A percentile compares a stretch with the other conserved stretches of the same genome.
phyloP scores from a whole-genome alignment of 2,113 vertebrate genomes.

The Cygnus atratus region DNA sequence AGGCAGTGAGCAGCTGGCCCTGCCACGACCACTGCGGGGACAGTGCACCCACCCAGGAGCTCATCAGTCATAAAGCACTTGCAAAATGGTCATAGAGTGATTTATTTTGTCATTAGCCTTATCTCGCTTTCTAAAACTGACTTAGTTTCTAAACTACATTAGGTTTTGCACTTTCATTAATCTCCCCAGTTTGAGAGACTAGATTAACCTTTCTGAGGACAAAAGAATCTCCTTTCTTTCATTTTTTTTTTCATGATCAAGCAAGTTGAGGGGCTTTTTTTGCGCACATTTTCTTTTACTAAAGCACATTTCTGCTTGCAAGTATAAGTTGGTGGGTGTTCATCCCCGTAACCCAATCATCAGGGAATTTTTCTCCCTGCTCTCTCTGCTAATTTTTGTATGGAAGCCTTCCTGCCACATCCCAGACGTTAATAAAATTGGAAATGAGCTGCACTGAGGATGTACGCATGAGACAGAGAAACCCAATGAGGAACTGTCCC shows the following conservation, averaged over 20 bases:
- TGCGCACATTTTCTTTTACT: background rate
- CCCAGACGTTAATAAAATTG: constrained; percentile 24
- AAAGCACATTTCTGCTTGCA: background rate
- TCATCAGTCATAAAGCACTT: background rate
- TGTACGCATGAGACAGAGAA: background rate
- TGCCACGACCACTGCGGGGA: background rate
- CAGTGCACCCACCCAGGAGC: background rate
- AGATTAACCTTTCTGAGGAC: constrained; percentile 7
- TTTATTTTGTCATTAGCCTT: constrained; percentile 56
- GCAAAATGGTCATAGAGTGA: constrained; percentile 16
- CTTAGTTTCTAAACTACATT: constrained; percentile 35
- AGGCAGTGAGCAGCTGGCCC: no score
- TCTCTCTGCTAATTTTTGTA: background rate
- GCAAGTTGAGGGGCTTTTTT: background rate
- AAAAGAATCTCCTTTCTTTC: background rate
- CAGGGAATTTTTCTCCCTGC: background rate
- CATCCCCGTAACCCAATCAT: background rate
- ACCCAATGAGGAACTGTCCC: background rate
- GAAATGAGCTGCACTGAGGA: background rate
- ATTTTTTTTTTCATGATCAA: background rate
- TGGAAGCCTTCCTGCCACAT: background rate
- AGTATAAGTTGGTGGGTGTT: accelerated
- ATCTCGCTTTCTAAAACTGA: constrained; percentile 46
- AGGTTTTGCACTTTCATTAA: background rate
- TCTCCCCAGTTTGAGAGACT: background rate